Evolutionary conservation across 2,797 vertebrate genomes (phyloP), one percentile per base, ranked within the genome.

Genomic region (Delichon dasypus): DNA sequence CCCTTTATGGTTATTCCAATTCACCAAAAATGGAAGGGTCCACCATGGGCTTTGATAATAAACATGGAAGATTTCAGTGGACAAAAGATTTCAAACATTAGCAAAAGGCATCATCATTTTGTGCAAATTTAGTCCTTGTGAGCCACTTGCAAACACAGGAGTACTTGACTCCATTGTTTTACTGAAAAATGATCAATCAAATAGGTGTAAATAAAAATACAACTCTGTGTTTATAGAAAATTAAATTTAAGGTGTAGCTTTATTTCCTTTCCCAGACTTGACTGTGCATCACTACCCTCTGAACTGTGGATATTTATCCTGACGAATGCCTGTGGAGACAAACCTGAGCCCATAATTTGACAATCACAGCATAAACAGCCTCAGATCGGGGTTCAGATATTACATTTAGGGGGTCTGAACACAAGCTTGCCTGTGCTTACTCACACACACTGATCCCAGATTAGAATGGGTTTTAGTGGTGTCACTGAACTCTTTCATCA

Each of bases 31-130:
- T 34, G 32, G n/a, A 54, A 50, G 9, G 16, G 6, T 19, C 20
- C 8, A 36, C 11, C 5, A 13, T 45, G 21, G 19, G 11, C 20
- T 40, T n/a, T 73, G 45, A 21, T 25, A 45, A 58, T 5, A 72
- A 54, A 34, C 0, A 1, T 32, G 60, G 38, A 88, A 40, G 12
- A 54, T 60, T 80, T 60, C 30, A 42, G 3, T 38, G 50, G 25
- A 66, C 10, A 60, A 88, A 48, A 38, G 8, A 5, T 82, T 44
- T 62, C 42, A 57, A 40, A 44, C 10, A 5, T 53, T 45, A 73
- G 4, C 1, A 5, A 57, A 86, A 82, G 7, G 4, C 22, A 15
- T 81, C 0, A 17, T 7, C 0, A 17, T 7, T 60, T 17, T 50
- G 18, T 57, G 32, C 32, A 70, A 79, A 45, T 53, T 36, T n/a